phyloP scores from a whole-genome alignment of 1,140 invertebrate species.

The Drosophila nigromelanica region DNA sequence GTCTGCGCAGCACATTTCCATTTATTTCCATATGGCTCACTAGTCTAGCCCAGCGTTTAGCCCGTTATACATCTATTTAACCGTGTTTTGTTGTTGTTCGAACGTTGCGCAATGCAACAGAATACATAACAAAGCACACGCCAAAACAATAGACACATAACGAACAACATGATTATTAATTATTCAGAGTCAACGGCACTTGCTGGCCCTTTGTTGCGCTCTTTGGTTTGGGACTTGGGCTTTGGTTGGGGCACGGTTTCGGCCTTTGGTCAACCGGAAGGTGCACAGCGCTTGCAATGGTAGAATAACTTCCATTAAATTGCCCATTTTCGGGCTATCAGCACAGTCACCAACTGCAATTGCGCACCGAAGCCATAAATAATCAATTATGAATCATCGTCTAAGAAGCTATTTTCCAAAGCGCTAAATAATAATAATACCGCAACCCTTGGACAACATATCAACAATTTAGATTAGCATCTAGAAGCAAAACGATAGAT shows the following conservation, averaged over 20 bases:
- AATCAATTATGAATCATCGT: conserved; percentile 22
- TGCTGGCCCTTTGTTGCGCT: conserved; percentile 46
- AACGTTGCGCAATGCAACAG: conserved; percentile 76
- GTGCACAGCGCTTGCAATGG: conserved; percentile 40
- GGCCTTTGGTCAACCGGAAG: conserved; percentile 62
- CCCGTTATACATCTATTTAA: conserved; percentile 50
- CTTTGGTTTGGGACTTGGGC: conserved; percentile 14
- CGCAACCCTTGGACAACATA: too few relatives aligned
- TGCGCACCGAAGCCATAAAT: conserved; percentile 26
- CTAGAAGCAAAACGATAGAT: too few relatives aligned
- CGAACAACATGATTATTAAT: conserved; percentile 73
- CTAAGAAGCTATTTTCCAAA: too few relatives aligned
- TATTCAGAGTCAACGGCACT: conserved; percentile 71
- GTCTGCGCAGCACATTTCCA: not conserved
- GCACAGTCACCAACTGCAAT: conserved; percentile 5
- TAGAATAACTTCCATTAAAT: conserved; percentile 55
- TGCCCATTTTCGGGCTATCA: conserved; percentile 4
- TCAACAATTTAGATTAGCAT: too few relatives aligned
- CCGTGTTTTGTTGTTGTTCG: conserved; percentile 33
- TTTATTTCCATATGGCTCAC: conserved; percentile 5
- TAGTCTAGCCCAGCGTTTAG: conserved; percentile 19
- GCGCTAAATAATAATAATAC: too few relatives aligned
- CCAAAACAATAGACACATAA: conserved; percentile 71
- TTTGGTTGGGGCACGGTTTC: conserved; percentile 17
- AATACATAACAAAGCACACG: conserved; percentile 66